Percentiles rank a stretch among this genome's conserved stretches.
Conservation (phyloP, 37 sponge, comb jelly and placozoan species). For the Geodia barretti region DNA sequence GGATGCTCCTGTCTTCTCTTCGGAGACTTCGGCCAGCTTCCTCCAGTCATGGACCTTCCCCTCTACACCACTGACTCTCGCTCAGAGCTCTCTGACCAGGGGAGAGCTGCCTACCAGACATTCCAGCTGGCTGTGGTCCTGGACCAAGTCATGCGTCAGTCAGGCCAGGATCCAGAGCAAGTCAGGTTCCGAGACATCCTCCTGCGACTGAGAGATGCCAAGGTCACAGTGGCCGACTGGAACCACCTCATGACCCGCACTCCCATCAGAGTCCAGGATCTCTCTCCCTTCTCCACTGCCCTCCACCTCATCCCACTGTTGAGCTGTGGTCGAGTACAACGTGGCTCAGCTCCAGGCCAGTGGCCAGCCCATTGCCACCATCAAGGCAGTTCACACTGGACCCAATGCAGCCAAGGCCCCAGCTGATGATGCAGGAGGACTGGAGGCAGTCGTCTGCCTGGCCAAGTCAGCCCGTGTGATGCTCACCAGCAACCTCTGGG, state of each 20-base stretch:
- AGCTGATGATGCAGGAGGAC: slow-evolving; percentile 58
- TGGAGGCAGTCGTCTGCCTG: too few relatives aligned
- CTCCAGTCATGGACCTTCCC: too few relatives aligned
- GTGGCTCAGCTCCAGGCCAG: slow-evolving; percentile 7
- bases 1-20: slow-evolving; percentile 58
- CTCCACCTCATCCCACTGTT: slow-evolving; percentile 14
- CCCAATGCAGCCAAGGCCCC: slow-evolving; percentile 51
- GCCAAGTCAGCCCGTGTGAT: too few relatives aligned
- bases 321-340: slow-evolving; percentile 38
- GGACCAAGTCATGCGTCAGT: slow-evolving; percentile 45
- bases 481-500: too few relatives aligned
- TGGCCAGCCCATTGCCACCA: slow-evolving; percentile 52
- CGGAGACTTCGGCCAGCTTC: slow-evolving; percentile 57
- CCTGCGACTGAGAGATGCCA: slow-evolving; percentile 34
- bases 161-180: slow-evolving; percentile 27
- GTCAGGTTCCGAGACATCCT: slow-evolving; percentile 30
- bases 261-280: neutral
- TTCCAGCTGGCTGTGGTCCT: too few relatives aligned
- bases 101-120: too few relatives aligned
- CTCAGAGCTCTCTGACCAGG: too few relatives aligned
- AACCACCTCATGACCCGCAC: slow-evolving; percentile 24
- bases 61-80: too few relatives aligned
- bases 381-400: slow-evolving; percentile 58
- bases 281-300: slow-evolving; percentile 25
- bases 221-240: slow-evolving; percentile 47